Conservation (phyloP, 2,797 vertebrate genomes). For the Hippoglossus hippoglossus region DNA sequence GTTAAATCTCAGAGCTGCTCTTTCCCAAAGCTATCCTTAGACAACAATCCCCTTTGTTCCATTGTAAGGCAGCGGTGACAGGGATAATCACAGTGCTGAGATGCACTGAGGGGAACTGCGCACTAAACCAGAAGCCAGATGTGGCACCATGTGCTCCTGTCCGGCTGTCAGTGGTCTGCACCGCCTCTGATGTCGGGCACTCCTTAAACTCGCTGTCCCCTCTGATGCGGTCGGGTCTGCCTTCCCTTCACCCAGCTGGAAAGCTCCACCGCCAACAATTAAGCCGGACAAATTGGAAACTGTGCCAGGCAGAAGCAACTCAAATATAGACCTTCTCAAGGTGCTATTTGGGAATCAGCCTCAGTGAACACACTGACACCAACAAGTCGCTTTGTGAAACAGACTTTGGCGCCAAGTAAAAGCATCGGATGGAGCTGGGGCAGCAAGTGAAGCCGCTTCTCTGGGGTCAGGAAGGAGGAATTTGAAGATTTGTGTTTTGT, state of each 20-base stretch:
- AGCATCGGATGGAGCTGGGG: conserved; percentile 29
- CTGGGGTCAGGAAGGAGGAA: too few species aligned
- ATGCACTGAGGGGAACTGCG: conserved; percentile 59
- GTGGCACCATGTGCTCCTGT: conserved; percentile 81
- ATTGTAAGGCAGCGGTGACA: conserved; percentile 64
- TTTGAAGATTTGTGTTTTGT: too few species aligned
- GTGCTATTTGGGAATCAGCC: conserved; percentile 14
- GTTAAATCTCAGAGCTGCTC: conserved; percentile 42
- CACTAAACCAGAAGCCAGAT: conserved; percentile 75
- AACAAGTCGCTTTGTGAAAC: conserved; percentile 7
- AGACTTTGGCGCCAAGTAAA: conserved; percentile 13
- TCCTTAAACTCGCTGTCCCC: conserved; percentile 70
- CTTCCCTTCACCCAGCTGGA: conserved; percentile 66
- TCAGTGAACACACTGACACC: too few species aligned
- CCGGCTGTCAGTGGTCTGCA: conserved; percentile 69
- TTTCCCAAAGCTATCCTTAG: conserved; percentile 69
- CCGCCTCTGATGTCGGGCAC: conserved; percentile 74
- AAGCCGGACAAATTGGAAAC: conserved; percentile 66
- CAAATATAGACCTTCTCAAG: conserved; percentile 29
- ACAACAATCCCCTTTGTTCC: conserved; percentile 75
- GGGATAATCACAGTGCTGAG: conserved; percentile 74
- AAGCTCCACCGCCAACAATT: conserved; percentile 48
- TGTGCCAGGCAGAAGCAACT: conserved; percentile 19
- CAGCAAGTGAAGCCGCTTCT: conserved; percentile 13
- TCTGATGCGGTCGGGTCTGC: conserved; percentile 73